Conservation (phyloP, 2,797 vertebrate genomes). For the Sebastes kiyomatsui region DNA sequence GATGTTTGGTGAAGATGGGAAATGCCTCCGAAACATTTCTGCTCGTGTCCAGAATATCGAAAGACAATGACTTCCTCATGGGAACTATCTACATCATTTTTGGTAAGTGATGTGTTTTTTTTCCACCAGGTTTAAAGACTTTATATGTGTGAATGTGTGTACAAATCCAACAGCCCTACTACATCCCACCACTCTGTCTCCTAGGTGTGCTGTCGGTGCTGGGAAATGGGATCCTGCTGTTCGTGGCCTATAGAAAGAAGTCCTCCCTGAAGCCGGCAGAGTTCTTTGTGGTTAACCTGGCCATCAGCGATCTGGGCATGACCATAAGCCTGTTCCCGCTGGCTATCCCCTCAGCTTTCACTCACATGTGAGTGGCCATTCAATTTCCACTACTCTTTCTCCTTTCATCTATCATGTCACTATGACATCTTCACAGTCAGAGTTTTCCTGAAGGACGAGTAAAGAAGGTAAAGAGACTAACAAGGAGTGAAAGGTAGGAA, state of each 20-base stretch:
- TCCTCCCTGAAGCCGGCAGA: constrained; percentile 89
- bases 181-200: neutral
- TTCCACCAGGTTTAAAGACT: neutral
- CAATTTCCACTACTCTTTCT: neutral
- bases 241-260: constrained; percentile 88
- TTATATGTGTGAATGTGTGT: neutral
- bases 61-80: constrained; percentile 86
- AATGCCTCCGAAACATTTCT: constrained; percentile 82
- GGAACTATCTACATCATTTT: constrained; percentile 84
- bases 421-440: neutral
- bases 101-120: constrained; percentile 74
- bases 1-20: constrained; percentile 84
- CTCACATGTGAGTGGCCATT: constrained; percentile 83
- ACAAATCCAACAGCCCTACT: neutral
- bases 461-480: neutral
- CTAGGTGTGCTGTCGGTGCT: constrained; percentile 82
- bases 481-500: neutral
- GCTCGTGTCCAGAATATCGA: constrained; percentile 83
- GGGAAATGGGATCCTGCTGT: constrained; percentile 86
- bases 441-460: neutral
- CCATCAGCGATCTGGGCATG: constrained; percentile 90
- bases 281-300: constrained; percentile 89
- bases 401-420: neutral
- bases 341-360: constrained; percentile 86
- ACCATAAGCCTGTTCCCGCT: constrained; percentile 86